phyloP scores from a whole-genome alignment of 1,140 invertebrate genomes.

The Diprion similis region DNA sequence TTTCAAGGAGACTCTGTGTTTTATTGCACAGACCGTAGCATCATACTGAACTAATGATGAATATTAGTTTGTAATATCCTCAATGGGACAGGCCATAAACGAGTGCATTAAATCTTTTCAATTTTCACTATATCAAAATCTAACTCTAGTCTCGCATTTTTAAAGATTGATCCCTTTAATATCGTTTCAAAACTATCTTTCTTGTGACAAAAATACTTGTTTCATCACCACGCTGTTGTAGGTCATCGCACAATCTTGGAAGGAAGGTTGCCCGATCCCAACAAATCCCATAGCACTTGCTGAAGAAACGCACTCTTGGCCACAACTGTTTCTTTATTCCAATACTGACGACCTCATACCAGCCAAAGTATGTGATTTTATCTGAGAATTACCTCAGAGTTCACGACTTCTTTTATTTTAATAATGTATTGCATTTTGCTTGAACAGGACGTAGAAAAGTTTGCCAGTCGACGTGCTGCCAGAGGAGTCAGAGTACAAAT shows the following conservation, averaged over 20 bases:
- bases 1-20: neutral
- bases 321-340: constrained; percentile 80
- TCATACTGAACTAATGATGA: too few species aligned
- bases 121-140: too few species aligned
- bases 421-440: constrained; percentile 21
- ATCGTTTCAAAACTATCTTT: too few species aligned
- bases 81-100: too few species aligned
- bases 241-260: constrained; percentile 41
- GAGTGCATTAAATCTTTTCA: too few species aligned
- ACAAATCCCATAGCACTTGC: constrained; percentile 51
- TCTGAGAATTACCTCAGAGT: constrained; percentile 17
- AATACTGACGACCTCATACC: constrained; percentile 71
- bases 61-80: too few species aligned
- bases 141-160: too few species aligned
- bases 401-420: neutral
- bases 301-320: constrained; percentile 63
- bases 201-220: too few species aligned
- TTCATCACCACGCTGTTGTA: constrained; percentile 29
- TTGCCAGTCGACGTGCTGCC: constrained; percentile 64
- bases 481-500: constrained; percentile 67
- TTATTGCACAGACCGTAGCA: neutral
- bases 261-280: constrained; percentile 36
- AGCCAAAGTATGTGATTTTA: constrained; percentile 54
- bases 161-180: too few species aligned
- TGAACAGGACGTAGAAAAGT: constrained; percentile 67